A percentile compares a stretch with the other conserved stretches of the same genome.
Conservation (phyloP, 2,113 vertebrate species). For the Phylloscopus trochiloides region DNA sequence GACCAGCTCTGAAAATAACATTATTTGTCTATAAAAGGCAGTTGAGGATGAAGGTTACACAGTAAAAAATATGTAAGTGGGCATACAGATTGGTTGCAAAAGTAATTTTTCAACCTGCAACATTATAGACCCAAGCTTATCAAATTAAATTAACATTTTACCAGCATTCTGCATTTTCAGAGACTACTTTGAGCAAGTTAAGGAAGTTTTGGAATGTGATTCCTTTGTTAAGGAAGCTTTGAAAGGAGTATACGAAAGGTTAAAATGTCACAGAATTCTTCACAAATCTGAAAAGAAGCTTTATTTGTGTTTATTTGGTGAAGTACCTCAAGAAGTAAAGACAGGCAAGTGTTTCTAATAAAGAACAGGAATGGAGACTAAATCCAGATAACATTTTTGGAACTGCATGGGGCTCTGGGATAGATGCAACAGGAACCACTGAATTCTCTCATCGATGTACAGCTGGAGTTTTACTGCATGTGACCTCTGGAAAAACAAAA, state of each 20-base stretch:
- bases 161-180: not conserved
- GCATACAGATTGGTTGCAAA: not conserved
- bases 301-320: not conserved
- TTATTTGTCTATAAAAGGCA: not conserved
- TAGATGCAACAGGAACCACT: not conserved
- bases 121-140: not conserved
- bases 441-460: rapidly evolving
- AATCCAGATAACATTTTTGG: not conserved
- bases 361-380: not conserved
- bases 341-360: not conserved
- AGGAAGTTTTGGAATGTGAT: not conserved
- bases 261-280: not conserved
- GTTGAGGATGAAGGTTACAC: not conserved
- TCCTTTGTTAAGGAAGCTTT: not conserved
- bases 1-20: not conserved
- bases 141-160: not conserved
- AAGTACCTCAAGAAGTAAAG: not conserved
- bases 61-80: not conserved
- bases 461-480: rapidly evolving
- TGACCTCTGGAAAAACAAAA: not conserved
- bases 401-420: not conserved
- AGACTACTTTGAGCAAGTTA: not conserved
- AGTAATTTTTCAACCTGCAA: not conserved
- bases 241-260: not conserved
- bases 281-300: not conserved